A percentile compares a stretch with the other conserved stretches of the same genome.
These are phyloP conservation scores for Emydoidea blandingii DNA, from an alignment of 2,797 vertebrate species.

Conservation along the genomic window DNA sequence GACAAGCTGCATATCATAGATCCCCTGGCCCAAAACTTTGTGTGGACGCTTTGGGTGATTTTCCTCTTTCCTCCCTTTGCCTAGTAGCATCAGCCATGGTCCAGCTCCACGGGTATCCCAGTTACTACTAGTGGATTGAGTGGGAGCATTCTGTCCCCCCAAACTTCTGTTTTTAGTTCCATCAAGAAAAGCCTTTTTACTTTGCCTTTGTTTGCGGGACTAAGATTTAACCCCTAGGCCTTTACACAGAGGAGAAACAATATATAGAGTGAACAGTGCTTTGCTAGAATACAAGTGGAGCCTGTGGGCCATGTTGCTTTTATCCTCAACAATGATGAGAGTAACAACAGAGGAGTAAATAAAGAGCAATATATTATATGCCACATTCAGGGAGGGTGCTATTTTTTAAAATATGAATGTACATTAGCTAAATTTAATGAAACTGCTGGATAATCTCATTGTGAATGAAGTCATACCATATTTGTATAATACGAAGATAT, in stretches of 20 bases:
- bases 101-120: background rate
- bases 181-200: background rate
- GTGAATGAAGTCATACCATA: background rate
- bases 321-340: background rate
- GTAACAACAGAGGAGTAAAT: background rate
- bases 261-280: background rate
- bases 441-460: background rate
- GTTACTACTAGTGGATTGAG: background rate
- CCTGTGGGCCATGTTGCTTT: background rate
- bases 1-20: background rate
- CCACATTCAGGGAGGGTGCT: background rate
- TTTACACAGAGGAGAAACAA: background rate
- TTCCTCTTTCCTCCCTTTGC: background rate
- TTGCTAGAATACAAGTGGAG: background rate
- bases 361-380: background rate
- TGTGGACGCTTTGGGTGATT: background rate
- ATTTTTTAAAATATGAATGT: background rate
- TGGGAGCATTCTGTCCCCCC: background rate
- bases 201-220: background rate
- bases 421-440: background rate
- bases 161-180: background rate
- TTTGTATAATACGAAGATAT: accelerated
- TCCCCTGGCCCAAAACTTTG: background rate
- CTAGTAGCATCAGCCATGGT: background rate
- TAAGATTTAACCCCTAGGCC: background rate